Evolutionary conservation across 1,140 invertebrate species (phyloP).

Genomic region (Gyrodactylus salaris): DNA sequence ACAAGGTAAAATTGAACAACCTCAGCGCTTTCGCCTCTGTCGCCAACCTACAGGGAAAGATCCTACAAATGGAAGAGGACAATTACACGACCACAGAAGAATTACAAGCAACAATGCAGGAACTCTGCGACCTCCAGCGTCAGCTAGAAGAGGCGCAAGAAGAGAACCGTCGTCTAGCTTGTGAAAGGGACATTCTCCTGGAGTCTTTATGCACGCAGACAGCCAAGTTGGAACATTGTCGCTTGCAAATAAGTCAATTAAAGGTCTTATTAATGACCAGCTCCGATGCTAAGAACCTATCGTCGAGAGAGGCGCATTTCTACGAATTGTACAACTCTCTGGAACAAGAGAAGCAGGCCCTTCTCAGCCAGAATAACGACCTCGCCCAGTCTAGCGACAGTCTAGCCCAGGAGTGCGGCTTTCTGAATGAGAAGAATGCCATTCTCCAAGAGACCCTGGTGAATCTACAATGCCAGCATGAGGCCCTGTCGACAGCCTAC

Average conservation of each 20-base stretch:
- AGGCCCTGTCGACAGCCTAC: background rate
- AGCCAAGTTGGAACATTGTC: constrained; percentile 43
- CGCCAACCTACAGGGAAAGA: background rate
- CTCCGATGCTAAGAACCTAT: background rate
- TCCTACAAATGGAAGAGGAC: constrained; percentile 42
- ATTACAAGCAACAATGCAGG: constrained; percentile 59
- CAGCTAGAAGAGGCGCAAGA: background rate
- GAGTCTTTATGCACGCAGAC: constrained; percentile 63
- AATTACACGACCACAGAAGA: constrained; percentile 69
- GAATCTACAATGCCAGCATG: background rate
- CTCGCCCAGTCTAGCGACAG: background rate
- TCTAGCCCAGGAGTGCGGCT: background rate
- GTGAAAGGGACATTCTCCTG: constrained; percentile 23
- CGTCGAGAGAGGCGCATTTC: background rate
- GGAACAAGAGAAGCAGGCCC: background rate
- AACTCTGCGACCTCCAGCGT: constrained; percentile 46
- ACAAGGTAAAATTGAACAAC: background rate
- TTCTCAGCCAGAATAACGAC: background rate
- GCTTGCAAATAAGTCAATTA: constrained; percentile 26
- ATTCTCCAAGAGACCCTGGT: background rate
- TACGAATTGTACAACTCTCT: background rate
- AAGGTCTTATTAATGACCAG: constrained; percentile 27
- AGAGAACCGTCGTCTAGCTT: background rate
- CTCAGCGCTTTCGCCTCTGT: background rate
- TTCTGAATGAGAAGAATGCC: background rate